These are phyloP conservation scores for Heliconius hortense DNA, from an alignment of 2,888 invertebrate genomes.

Conservation along the genomic window DNA sequence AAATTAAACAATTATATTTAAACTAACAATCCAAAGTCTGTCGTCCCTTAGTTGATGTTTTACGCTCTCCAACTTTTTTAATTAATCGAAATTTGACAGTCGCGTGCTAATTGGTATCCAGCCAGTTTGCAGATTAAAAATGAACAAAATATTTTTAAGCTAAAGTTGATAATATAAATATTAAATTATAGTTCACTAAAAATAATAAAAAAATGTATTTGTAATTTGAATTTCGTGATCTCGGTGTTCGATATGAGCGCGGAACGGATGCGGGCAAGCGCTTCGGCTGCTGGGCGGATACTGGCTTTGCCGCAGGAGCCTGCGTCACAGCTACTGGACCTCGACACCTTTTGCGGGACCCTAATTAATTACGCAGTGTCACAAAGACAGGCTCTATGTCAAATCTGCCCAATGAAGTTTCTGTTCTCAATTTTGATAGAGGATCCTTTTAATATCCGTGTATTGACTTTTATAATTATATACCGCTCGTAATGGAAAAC, in stretches of 20 bases:
- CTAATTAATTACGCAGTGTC: conserved; percentile 76
- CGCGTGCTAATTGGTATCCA: conserved; percentile 19
- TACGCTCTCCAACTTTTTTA: conserved; percentile 35
- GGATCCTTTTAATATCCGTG: conserved; percentile 7
- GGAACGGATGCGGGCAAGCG: conserved; percentile 55
- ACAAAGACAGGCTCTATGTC: conserved; percentile 60
- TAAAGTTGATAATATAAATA: background rate
- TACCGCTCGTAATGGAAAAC: background rate
- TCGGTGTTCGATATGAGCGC: conserved; percentile 41
- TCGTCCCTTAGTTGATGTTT: conserved; percentile 27
- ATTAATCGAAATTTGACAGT: conserved; percentile 30
- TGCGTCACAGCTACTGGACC: conserved; percentile 75
- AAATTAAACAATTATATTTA: conserved; percentile 26
- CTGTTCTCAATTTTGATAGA: conserved; percentile 23
- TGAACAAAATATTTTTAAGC: background rate
- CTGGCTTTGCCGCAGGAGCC: conserved; percentile 76
- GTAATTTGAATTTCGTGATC: conserved; percentile 40
- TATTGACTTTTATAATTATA: conserved; percentile 12
- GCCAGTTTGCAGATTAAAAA: conserved; percentile 13
- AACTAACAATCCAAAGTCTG: conserved; percentile 27
- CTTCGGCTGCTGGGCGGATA: conserved; percentile 63
- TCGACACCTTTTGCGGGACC: conserved; percentile 75
- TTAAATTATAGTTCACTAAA: conserved; percentile 31
- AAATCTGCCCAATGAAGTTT: conserved; percentile 41
- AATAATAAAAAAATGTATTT: conserved; percentile 18